Evolutionary conservation across 2,888 invertebrate genomes (phyloP).

Genomic region (Halictus quadricinctus): DNA sequence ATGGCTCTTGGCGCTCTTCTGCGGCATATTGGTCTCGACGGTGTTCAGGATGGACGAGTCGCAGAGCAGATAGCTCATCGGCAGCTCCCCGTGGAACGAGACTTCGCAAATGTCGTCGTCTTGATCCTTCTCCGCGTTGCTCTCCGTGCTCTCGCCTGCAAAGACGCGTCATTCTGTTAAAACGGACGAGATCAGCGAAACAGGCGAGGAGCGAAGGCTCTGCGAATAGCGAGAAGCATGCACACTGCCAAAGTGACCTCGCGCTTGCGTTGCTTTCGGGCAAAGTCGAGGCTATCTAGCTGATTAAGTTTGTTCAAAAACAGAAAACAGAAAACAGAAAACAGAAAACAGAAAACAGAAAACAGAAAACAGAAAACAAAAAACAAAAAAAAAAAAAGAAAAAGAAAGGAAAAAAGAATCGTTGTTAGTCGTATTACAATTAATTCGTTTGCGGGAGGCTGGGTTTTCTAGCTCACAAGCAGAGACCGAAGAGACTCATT

Average conservation of each 20-base stretch:
- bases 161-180: conserved; percentile 58
- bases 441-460: background rate
- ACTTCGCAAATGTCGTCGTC: conserved; percentile 65
- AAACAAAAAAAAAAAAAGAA: no score
- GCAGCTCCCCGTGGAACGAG: conserved; percentile 65
- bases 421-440: background rate
- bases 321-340: no score
- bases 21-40: conserved; percentile 55
- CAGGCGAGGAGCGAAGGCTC: background rate
- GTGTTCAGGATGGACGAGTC: conserved; percentile 65
- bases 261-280: conserved; percentile 17
- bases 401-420: background rate
- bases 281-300: background rate
- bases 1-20: conserved; percentile 51
- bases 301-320: background rate
- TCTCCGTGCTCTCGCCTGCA: conserved; percentile 60
- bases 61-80: conserved; percentile 64
- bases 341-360: no score
- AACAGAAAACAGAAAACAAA: no score
- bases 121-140: conserved; percentile 41
- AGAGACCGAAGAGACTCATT: background rate
- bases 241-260: conserved; percentile 31
- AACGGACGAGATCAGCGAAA: conserved; percentile 9
- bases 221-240: conserved; percentile 36
- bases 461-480: background rate